Evolutionary conservation across 2,113 vertebrate genomes (phyloP).

Genomic region (Tachysurus vachellii): DNA sequence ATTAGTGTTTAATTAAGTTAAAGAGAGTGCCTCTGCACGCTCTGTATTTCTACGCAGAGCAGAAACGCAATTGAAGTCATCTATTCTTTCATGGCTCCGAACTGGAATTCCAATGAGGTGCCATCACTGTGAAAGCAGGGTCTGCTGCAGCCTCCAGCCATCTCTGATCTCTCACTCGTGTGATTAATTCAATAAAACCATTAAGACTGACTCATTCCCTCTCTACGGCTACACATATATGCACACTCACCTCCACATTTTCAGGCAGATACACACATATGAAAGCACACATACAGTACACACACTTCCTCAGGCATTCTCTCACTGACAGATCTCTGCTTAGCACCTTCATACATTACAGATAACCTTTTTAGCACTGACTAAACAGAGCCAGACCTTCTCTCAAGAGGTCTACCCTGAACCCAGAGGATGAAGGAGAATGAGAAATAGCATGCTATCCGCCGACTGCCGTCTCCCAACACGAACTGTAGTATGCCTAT

Average conservation of each 20-base stretch:
- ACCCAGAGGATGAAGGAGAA: slow-evolving; percentile 5
- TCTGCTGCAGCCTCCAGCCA: slow-evolving; percentile 61
- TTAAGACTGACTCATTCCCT: slow-evolving; percentile 57
- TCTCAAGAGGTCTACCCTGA: slow-evolving; percentile 41
- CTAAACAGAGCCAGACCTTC: slow-evolving; percentile 55
- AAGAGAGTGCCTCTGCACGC: slow-evolving; percentile 52
- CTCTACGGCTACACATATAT: slow-evolving; percentile 23
- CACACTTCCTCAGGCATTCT: slow-evolving; percentile 48
- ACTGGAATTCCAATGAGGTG: slow-evolving; percentile 61
- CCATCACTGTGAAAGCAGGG: slow-evolving; percentile 54
- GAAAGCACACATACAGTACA: slow-evolving; percentile 15
- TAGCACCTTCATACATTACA: slow-evolving; percentile 66
- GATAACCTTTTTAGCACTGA: slow-evolving; percentile 61
- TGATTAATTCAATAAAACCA: slow-evolving; percentile 74
- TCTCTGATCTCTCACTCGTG: slow-evolving; percentile 60
- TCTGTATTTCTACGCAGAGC: slow-evolving; percentile 44
- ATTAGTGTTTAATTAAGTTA: slow-evolving; percentile 80
- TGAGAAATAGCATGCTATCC: slow-evolving; percentile 48
- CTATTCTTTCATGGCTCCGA: slow-evolving; percentile 68
- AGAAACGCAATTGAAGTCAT: slow-evolving; percentile 70
- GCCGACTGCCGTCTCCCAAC: not conserved
- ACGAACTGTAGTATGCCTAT: slow-evolving; percentile 19
- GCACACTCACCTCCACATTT: not conserved
- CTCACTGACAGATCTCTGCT: slow-evolving; percentile 67
- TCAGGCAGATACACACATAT: slow-evolving; percentile 2